Percentiles rank a stretch among this genome's conserved stretches.
phyloP scores from a whole-genome alignment of 2,113 vertebrate species.

The Globicephala melas region DNA sequence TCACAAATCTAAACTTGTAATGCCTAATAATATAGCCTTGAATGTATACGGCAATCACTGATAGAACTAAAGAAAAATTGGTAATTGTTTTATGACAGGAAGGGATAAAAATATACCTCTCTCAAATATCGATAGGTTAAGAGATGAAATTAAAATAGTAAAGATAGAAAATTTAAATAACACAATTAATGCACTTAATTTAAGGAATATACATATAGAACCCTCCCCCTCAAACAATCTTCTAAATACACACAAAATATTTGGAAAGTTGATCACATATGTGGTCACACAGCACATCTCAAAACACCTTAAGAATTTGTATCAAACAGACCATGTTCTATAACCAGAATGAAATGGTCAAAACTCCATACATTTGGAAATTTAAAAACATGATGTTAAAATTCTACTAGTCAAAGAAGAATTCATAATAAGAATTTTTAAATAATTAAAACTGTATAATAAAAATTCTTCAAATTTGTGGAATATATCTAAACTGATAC shows the following conservation, averaged over 20 bases:
- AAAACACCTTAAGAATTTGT: constrained; percentile 5
- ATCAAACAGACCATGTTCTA: not conserved
- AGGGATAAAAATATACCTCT: not conserved
- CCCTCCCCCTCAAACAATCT: not conserved
- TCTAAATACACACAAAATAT: not conserved
- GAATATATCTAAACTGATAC: not conserved
- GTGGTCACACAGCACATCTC: not conserved
- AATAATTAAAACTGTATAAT: not conserved
- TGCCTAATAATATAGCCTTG: not conserved
- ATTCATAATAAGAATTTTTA: not conserved
- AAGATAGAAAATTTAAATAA: not conserved
- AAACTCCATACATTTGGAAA: not conserved
- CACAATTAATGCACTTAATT: not conserved
- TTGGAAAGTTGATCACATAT: not conserved
- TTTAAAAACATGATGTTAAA: not conserved
- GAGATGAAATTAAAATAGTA: not conserved
- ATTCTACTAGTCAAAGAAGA: not conserved
- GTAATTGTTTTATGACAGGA: not conserved
- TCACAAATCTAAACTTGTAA: not conserved
- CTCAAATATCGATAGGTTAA: not conserved
- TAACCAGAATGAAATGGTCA: not conserved
- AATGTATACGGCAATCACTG: not conserved
- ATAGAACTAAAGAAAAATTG: not conserved
- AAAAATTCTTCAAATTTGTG: not conserved
- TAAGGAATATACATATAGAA: not conserved